Evolutionary conservation across 2,888 invertebrate species (phyloP).

Genomic region (Tanytarsus gracilentus): DNA sequence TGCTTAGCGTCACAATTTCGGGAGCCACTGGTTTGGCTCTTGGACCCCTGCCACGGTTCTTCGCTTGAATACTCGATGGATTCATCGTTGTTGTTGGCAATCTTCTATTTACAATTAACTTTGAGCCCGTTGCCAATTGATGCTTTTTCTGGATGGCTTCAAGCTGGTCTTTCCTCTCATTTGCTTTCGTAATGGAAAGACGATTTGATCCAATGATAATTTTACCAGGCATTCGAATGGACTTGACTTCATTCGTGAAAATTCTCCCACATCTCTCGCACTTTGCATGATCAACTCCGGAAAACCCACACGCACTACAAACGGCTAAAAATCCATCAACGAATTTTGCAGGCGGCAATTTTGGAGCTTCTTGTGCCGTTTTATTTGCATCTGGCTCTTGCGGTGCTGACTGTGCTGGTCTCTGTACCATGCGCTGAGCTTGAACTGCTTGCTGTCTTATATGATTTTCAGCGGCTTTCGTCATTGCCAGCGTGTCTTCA

Average conservation of each 20-base stretch:
- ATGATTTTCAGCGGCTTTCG: slow-evolving; percentile 29
- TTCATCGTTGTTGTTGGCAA: not conserved
- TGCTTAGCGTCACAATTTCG: slow-evolving; percentile 59
- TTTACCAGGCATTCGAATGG: slow-evolving; percentile 36
- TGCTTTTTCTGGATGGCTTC: slow-evolving; percentile 29
- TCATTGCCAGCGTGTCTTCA: slow-evolving; percentile 21
- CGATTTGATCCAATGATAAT: slow-evolving; percentile 17
- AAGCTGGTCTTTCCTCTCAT: slow-evolving; percentile 24
- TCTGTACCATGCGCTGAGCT: slow-evolving; percentile 29
- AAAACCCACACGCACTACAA: slow-evolving; percentile 71
- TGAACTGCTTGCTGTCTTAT: slow-evolving; percentile 35
- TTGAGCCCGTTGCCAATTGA: slow-evolving; percentile 23
- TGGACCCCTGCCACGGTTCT: slow-evolving; percentile 37
- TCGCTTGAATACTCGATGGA: slow-evolving; percentile 24
- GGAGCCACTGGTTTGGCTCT: slow-evolving; percentile 52
- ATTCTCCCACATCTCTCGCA: slow-evolving; percentile 67
- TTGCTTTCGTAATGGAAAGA: not conserved
- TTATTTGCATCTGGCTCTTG: slow-evolving; percentile 23
- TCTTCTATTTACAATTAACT: too few relatives aligned
- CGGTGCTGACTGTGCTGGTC: not conserved
- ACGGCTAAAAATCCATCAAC: slow-evolving; percentile 67
- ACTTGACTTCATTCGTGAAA: slow-evolving; percentile 63
- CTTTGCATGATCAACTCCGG: slow-evolving; percentile 66
- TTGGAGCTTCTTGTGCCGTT: slow-evolving; percentile 43
- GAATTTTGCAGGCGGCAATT: slow-evolving; percentile 53